These are phyloP conservation scores for Serranus cabrilla DNA, from an alignment of 2,797 vertebrate species.

Conservation along the genomic window DNA sequence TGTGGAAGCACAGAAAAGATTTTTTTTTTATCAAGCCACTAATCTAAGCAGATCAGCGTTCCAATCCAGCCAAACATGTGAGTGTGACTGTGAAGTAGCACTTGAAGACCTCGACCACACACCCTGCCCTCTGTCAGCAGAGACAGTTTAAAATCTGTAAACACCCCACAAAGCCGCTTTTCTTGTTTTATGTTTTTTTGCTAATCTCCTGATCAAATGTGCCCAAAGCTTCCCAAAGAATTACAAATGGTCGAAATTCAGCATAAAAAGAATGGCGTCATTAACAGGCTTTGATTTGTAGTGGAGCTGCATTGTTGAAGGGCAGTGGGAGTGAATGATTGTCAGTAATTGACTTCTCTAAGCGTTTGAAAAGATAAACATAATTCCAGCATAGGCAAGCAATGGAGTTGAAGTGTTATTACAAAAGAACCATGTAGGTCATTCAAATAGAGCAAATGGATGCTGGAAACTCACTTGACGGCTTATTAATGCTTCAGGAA, in stretches of 20 bases:
- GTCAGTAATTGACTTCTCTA: slow-evolving; percentile 59
- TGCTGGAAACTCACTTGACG: slow-evolving; percentile 17
- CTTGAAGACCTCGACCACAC: slow-evolving; percentile 90
- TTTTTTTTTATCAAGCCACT: slow-evolving; percentile 13
- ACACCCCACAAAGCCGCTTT: slow-evolving; percentile 89
- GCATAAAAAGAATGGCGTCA: slow-evolving; percentile 87
- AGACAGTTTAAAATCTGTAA: slow-evolving; percentile 92
- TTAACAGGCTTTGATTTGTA: slow-evolving; percentile 81
- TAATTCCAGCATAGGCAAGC: slow-evolving; percentile 36
- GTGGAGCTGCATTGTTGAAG: slow-evolving; percentile 50
- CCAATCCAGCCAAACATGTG: slow-evolving; percentile 74
- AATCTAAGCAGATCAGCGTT: slow-evolving; percentile 49
- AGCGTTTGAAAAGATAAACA: slow-evolving; percentile 71
- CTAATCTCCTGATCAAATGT: slow-evolving; percentile 92
- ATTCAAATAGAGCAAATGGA: slow-evolving; percentile 33
- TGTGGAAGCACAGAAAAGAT: slow-evolving; percentile 26
- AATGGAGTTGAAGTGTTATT: slow-evolving; percentile 59
- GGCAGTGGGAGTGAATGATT: slow-evolving; percentile 41
- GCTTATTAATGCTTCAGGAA: neutral
- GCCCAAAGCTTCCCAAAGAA: slow-evolving; percentile 88
- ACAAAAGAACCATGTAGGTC: slow-evolving; percentile 64
- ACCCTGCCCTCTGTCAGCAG: slow-evolving; percentile 83
- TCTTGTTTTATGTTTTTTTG: slow-evolving; percentile 84
- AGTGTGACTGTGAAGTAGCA: slow-evolving; percentile 89
- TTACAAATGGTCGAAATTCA: slow-evolving; percentile 87